Evolutionary conservation across 2,888 invertebrate species (phyloP).

Genomic region (Herminia tarsipennalis): DNA sequence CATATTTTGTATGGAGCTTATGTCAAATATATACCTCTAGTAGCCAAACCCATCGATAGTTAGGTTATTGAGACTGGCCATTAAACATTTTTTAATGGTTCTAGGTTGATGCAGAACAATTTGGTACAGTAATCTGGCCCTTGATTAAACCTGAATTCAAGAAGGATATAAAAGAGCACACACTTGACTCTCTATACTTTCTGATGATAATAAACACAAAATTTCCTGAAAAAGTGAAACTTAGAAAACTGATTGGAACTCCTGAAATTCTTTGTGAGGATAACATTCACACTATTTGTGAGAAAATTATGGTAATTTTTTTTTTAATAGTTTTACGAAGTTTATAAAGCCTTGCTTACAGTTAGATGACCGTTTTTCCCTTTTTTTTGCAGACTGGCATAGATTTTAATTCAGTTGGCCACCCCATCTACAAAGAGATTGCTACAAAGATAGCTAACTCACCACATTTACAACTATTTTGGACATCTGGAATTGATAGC

Average conservation of each 20-base stretch:
- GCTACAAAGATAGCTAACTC: slow-evolving; percentile 82
- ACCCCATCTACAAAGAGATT: slow-evolving; percentile 88
- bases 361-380: too few relatives aligned
- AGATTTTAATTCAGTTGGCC: slow-evolving; percentile 83
- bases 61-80: too few relatives aligned
- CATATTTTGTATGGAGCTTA: too few relatives aligned
- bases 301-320: slow-evolving; percentile 86
- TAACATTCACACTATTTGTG: slow-evolving; percentile 83
- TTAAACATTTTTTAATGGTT: too few relatives aligned
- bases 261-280: slow-evolving; percentile 85
- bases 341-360: too few relatives aligned
- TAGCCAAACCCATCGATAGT: too few relatives aligned
- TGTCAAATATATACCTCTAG: too few relatives aligned
- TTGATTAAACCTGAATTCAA: slow-evolving; percentile 85
- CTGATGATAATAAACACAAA: slow-evolving; percentile 76
- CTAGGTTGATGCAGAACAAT: slow-evolving; percentile 83
- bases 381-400: slow-evolving; percentile 83
- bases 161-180: slow-evolving; percentile 87
- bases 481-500: slow-evolving; percentile 81
- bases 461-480: slow-evolving; percentile 82
- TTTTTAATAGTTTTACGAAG: background rate
- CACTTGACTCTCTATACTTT: slow-evolving; percentile 87
- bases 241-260: slow-evolving; percentile 85
- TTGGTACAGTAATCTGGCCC: slow-evolving; percentile 86
- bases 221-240: slow-evolving; percentile 79